Conservation (phyloP, 2,797 vertebrate species). For the Antennarius maculatus region DNA sequence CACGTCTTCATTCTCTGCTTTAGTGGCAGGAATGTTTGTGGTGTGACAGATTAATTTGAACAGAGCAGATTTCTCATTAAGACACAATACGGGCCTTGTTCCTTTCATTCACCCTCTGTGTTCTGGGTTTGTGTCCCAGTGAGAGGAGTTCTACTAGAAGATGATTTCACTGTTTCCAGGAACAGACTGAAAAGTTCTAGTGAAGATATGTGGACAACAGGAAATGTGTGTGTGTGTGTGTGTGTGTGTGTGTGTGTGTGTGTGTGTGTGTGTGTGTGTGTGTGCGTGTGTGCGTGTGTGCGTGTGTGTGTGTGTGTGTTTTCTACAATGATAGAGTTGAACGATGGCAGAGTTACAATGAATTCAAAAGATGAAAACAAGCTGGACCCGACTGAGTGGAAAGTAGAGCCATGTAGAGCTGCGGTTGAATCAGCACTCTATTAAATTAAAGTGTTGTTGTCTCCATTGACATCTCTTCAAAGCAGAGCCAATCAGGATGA, state of each 20-base stretch:
- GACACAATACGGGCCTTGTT: background rate
- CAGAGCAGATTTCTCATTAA: background rate
- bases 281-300: too few relatives aligned
- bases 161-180: conserved; percentile 6
- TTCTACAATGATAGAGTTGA: background rate
- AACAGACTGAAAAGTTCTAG: background rate
- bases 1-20: too few relatives aligned
- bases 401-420: background rate
- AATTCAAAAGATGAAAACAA: background rate
- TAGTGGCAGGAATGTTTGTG: background rate
- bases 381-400: background rate
- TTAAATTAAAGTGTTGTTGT: background rate
- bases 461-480: background rate
- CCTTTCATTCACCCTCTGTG: background rate
- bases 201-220: conserved; percentile 10
- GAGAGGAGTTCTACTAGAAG: background rate
- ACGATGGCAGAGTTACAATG: background rate
- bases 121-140: background rate
- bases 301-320: conserved; percentile 9
- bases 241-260: too few relatives aligned
- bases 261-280: too few relatives aligned
- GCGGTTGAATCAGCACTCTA: too few relatives aligned
- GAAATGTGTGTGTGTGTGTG: conserved; percentile 9
- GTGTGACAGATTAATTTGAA: background rate
- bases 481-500: background rate